These are phyloP conservation scores for Mythimna loreyi DNA, from an alignment of 2,888 invertebrate genomes.

Conservation along the genomic window DNA sequence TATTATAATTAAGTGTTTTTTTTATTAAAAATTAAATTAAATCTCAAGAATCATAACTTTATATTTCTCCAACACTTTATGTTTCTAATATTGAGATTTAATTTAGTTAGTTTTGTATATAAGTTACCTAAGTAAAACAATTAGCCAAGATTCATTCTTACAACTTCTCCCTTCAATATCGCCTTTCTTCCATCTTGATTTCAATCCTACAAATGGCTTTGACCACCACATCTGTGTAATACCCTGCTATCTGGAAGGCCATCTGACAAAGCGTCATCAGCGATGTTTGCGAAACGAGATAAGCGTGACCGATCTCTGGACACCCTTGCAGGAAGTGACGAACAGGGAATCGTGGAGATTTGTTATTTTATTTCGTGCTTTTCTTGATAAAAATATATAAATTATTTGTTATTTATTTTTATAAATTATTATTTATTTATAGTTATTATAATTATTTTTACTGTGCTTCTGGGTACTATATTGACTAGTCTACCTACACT, in stretches of 20 bases:
- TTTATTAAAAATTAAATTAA: too few species aligned
- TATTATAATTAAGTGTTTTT: too few species aligned
- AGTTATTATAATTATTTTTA: too few species aligned
- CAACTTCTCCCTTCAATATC: background rate
- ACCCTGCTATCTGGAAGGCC: constrained; percentile 68
- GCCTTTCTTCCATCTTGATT: constrained; percentile 19
- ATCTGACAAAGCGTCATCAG: constrained; percentile 76
- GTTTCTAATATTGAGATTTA: too few species aligned
- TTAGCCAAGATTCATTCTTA: background rate
- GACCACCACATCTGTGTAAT: constrained; percentile 59
- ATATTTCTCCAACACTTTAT: too few species aligned
- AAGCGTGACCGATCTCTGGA: constrained; percentile 82
- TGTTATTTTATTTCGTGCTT: background rate
- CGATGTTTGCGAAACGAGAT: constrained; percentile 82
- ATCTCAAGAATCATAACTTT: too few species aligned
- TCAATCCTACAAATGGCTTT: constrained; percentile 56
- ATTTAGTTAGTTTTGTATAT: too few species aligned
- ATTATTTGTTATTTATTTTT: too few species aligned
- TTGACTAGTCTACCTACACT: too few species aligned
- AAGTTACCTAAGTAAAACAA: background rate
- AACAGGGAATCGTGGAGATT: constrained; percentile 55
- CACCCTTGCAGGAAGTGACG: constrained; percentile 73
- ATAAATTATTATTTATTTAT: too few species aligned
- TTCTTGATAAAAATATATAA: background rate
- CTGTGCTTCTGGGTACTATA: too few species aligned